Base-by-base conservation (phyloP, 2,113 vertebrate genomes). In the Dasypus novemcinctus region DNA sequence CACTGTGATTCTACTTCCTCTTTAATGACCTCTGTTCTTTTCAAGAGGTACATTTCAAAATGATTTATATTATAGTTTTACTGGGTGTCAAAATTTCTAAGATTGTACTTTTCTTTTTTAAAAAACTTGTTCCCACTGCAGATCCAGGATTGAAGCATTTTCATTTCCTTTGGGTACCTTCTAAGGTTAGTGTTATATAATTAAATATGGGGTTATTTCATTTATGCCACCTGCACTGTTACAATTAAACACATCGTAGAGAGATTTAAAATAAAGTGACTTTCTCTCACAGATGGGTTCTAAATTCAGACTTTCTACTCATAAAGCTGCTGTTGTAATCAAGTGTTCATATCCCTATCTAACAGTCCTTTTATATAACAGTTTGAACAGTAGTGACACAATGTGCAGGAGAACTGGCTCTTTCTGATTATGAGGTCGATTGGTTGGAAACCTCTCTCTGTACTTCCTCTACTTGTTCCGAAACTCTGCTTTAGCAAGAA, bases 401-500 rank as follows among this genome's bases (percentile, higher is more conserved):
- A 97, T 99, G 99, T 0, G 99, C 98, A 0, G 99, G 99, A 6
- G 99, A 99, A 66, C 99, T 98, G 0, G 99, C 98, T 82, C 99
- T 97, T 97, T 99, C 99, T 0, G 99, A 99, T 78, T 99, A 99
- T 0, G 99, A 99, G 43, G 98, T 99, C 0, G 99, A 49, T 49
- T 49, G 46, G 46, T 49, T 49, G 46, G 46, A 49, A 49, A 49
- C 11, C 46, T 49, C 46, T 57, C 99, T 98, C 97, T 99, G 99
- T n/a, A 99, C 98, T 41, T 99, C 99, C 91, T 99, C 99, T 78
- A 99, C 99, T 92, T 99, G 97, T 99, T 99, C 98, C 99, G 99
- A 90, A 99, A 99, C 97, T 99, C 99, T 0, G 99, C 99, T 97
- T 99, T 99, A 33, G 98, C 99, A 54, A 99, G 98, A 64, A 99